phyloP scores from a whole-genome alignment of 2,797 vertebrate genomes.

The Phyllotis vaccarum region DNA sequence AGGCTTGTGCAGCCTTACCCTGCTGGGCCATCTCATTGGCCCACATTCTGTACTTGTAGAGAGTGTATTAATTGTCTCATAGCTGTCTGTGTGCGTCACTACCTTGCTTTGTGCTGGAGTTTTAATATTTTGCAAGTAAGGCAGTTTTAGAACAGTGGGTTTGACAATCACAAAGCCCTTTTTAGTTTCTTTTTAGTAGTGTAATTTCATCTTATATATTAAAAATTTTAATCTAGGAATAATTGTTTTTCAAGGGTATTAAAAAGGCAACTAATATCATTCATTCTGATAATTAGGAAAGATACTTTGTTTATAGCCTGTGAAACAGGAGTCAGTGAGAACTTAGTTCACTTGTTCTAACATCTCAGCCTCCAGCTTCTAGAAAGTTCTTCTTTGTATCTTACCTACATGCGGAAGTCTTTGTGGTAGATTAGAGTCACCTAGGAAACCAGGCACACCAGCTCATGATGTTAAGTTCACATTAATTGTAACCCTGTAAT shows the following conservation, averaged over 20 bases:
- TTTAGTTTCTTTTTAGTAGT: conserved; percentile 7
- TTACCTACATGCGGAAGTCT: background rate
- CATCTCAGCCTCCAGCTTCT: background rate
- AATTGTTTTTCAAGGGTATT: conserved; percentile 5
- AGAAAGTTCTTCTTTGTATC: conserved; percentile 12
- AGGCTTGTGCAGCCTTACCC: background rate
- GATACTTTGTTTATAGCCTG: background rate
- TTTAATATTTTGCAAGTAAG: conserved; percentile 75
- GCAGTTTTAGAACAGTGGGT: conserved; percentile 78
- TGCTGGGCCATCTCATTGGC: background rate
- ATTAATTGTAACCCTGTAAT: background rate
- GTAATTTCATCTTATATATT: conserved; percentile 1
- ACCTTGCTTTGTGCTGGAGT: conserved; percentile 69
- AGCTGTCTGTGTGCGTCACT: conserved; percentile 74
- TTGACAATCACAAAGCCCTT: conserved; percentile 71
- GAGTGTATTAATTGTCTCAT: conserved; percentile 25
- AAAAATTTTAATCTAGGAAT: conserved; percentile 15
- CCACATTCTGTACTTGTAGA: conserved; percentile 2
- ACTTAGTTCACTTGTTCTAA: background rate
- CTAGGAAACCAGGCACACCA: conserved; percentile 7
- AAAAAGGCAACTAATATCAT: conserved; percentile 11
- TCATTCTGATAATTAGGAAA: background rate
- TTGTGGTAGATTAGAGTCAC: background rate
- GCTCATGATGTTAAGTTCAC: background rate
- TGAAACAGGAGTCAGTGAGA: background rate